Evolutionary conservation across 2,888 invertebrate species (phyloP), one percentile per base, ranked within the genome.

Genomic region (Drosophila fulvimacula): DNA sequence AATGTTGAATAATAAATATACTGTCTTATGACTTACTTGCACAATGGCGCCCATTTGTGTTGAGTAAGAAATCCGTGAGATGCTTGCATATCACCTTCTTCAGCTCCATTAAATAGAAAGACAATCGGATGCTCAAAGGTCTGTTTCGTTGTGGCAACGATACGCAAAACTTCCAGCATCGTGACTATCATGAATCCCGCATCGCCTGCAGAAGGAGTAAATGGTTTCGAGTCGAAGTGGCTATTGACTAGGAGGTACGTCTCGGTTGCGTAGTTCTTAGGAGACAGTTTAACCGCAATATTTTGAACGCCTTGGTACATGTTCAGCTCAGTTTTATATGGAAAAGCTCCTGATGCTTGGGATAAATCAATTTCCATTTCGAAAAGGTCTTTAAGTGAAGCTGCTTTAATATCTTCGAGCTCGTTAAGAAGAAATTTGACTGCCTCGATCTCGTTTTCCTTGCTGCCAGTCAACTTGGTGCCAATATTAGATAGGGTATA

Each of bases 211-310:
- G 79, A 74, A 89, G 97, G 95, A 90, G 97, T 97, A 78, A 95
- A 96, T 17, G 97, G 95, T 69, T 97, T 97, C 38, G 97, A 95
- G 92, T 99, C 99, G 91, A 96, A 98, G 91, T 99, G 99, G 78
- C 98, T 97, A 93, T 98, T 99, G 62, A 99, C 93, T 30, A 98
- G 93, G 11, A 92, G 71, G 59, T 88, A 89, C 5, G 84, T 82
- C 13, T 85, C 63, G 36, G 90, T 90, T 0, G 67, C 79, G 5
- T 80, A 76, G 57, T 80, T 78, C 42, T 81, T 91, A 0, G 89
- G 68, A 1, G 81, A 78, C 6, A 92, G 59, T 61, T 90, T 92
- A 0, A 91, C 92, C 5, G 90, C 84, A 60, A 92, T 71, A 81
- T 92, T 92, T 72, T 92, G 92, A 6, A 92, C 62, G 0, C 81